Evolutionary conservation across 2,113 vertebrate species (phyloP).

Genomic region (Tretioscincus oriximinensis): DNA sequence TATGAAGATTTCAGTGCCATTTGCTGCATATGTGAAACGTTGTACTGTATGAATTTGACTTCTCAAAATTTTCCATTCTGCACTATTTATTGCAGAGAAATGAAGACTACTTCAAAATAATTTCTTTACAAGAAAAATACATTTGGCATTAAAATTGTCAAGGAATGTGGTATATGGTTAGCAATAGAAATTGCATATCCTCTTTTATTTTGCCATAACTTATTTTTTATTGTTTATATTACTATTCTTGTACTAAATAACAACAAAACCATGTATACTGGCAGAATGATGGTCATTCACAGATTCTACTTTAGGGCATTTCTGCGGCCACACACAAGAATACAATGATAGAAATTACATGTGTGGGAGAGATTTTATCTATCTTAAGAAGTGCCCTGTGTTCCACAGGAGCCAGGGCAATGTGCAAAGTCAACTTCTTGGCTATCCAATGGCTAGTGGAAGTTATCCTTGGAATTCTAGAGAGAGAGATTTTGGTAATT

Average conservation of each 20-base stretch:
- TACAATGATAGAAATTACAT: too few species aligned
- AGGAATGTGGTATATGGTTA: not conserved
- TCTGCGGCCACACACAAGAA: too few species aligned
- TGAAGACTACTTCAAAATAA: not conserved
- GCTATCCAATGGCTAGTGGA: too few species aligned
- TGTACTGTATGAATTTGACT: not conserved
- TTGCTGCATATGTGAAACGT: not conserved
- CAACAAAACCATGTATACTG: not conserved
- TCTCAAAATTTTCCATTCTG: not conserved
- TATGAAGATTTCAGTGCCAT: not conserved
- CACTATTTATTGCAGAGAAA: not conserved
- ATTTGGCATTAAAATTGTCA: not conserved
- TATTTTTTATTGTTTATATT: not conserved
- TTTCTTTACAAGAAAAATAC: not conserved
- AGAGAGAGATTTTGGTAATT: too few species aligned
- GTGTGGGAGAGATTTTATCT: too few species aligned
- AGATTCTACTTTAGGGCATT: not conserved
- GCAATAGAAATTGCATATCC: not conserved
- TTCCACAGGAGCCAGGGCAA: too few species aligned
- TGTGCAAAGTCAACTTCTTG: too few species aligned
- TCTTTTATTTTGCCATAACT: not conserved
- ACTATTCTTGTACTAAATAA: not conserved
- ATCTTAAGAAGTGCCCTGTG: too few species aligned
- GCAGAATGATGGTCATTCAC: not conserved
- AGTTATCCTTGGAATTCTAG: too few species aligned